Evolutionary conservation across 2,113 vertebrate species (phyloP), one percentile per base, ranked within the genome.

Genomic region (Ictalurus punctatus): DNA sequence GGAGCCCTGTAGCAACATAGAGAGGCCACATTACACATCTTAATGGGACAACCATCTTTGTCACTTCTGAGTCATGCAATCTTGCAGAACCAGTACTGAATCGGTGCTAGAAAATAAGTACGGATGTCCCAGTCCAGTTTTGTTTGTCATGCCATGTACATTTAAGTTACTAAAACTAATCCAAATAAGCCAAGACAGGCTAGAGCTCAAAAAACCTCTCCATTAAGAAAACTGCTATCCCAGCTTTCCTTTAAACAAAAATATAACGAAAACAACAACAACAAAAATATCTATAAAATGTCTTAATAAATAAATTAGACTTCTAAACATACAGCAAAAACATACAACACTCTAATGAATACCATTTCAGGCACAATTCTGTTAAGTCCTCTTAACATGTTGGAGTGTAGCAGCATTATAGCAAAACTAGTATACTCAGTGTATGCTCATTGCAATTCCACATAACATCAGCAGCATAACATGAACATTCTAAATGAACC

Each of bases 1-100:
- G 97, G 78, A 99, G 88, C 27, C 98, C 98, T 99, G 34, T 4
- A 90, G 6, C 61, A 52, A 52, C 48, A 56, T 0, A 12, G 17
- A 71, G 21, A 86, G 21, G 30, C 30, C 19, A 37, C 5, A 2
- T 76, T 78, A 61, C n/a, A 73, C 17, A 84, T 3, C 10, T 37
- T 19, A 65, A 48, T 67, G 4, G 1, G 48, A 52, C 44, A 63
- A 27, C 85, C 44, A 54, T 9, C 13, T 80, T n/a, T 79, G 16
- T n/a, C 13, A 25, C 37, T 44, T 74, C 3, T 27, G 19, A 2
- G 3, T 13, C 21, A 16, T 79, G 48, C 48, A 79, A 79, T 5
- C 1, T 54, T 1, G 4, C 76, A 54, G 40, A 52, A 52, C 4
- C 74, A 23, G 74, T 10, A 78, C 40, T 48, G 21, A 27, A 8